Evolutionary conservation across 2,888 invertebrate genomes (phyloP).

Genomic region (Fissipunctia ypsillon): DNA sequence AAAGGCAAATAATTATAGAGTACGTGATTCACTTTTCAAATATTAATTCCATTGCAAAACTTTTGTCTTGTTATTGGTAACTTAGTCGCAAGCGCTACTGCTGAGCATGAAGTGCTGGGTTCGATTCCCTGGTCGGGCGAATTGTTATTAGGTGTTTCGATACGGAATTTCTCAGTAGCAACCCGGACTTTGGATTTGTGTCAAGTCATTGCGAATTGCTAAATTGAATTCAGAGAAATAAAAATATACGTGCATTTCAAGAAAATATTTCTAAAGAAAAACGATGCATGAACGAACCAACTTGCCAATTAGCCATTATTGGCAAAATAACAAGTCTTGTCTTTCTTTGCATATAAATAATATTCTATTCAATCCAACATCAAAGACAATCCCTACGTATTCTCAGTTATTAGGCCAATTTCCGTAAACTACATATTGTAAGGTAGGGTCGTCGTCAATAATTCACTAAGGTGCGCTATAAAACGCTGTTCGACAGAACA

Average conservation of each 20-base stretch:
- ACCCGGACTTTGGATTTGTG: too few species aligned
- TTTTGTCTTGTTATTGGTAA: too few species aligned
- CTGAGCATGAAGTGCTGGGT: too few species aligned
- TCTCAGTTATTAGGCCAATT: conserved; percentile 17
- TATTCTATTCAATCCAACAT: not conserved
- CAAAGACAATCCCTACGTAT: conserved; percentile 11
- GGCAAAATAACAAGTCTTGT: not conserved
- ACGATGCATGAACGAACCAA: not conserved
- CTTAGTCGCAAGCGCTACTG: too few species aligned
- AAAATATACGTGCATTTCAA: not conserved
- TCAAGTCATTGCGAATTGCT: too few species aligned
- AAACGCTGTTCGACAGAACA: conserved; percentile 28
- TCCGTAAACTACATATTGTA: conserved; percentile 40
- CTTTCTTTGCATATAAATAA: not conserved
- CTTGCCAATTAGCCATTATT: not conserved
- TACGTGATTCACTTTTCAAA: not conserved
- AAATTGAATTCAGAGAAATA: not conserved
- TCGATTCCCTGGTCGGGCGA: too few species aligned
- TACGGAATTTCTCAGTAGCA: too few species aligned
- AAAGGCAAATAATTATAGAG: too few species aligned
- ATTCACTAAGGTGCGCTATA: conserved; percentile 30
- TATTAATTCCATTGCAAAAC: not conserved
- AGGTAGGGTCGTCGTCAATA: conserved; percentile 44
- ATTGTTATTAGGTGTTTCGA: too few species aligned
- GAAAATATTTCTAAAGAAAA: not conserved